A percentile compares a stretch with the other conserved stretches of the same genome.
phyloP scores from a whole-genome alignment of 2,888 invertebrate genomes.

The Sphaeridia pumilis region DNA sequence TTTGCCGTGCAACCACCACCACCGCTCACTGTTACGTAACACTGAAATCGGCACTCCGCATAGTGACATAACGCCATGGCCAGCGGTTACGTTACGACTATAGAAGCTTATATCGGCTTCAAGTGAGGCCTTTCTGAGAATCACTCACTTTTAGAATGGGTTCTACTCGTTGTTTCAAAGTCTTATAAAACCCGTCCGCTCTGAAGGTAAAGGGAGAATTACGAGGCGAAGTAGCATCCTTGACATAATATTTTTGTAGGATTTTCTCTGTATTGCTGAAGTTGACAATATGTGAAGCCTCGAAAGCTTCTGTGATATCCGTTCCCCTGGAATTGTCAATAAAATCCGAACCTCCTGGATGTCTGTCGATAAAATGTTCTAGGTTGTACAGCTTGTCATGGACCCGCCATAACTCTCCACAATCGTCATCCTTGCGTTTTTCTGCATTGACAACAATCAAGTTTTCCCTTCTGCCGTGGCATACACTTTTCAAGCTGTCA shows the following conservation, averaged over 20 bases:
- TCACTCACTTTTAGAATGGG: slow-evolving; percentile 27
- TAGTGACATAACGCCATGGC: too few species aligned
- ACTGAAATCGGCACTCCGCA: too few species aligned
- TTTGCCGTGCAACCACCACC: too few species aligned
- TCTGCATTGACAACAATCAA: slow-evolving; percentile 35
- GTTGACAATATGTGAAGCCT: slow-evolving; percentile 38
- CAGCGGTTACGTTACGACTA: too few species aligned
- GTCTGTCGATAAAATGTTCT: slow-evolving; percentile 58
- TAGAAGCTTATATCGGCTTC: too few species aligned
- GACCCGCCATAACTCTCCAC: slow-evolving; percentile 65
- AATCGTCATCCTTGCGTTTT: slow-evolving; percentile 55
- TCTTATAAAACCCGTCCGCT: slow-evolving; percentile 36
- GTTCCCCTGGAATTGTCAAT: slow-evolving; percentile 41
- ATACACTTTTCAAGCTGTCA: background rate
- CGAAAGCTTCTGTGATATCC: slow-evolving; percentile 38
- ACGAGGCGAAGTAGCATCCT: slow-evolving; percentile 24
- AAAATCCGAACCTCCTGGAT: slow-evolving; percentile 80
- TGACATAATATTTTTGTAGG: slow-evolving; percentile 34
- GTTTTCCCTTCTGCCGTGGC: background rate
- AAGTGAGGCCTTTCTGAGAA: background rate
- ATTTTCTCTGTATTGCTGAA: slow-evolving; percentile 19
- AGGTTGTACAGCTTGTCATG: slow-evolving; percentile 72
- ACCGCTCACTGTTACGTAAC: too few species aligned
- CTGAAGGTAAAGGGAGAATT: slow-evolving; percentile 37
- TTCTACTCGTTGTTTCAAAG: slow-evolving; percentile 30